A percentile compares a stretch with the other conserved stretches of the same genome.
Evolutionary conservation across 1,140 invertebrate species (phyloP).

Genomic region (Neelides sp.): DNA sequence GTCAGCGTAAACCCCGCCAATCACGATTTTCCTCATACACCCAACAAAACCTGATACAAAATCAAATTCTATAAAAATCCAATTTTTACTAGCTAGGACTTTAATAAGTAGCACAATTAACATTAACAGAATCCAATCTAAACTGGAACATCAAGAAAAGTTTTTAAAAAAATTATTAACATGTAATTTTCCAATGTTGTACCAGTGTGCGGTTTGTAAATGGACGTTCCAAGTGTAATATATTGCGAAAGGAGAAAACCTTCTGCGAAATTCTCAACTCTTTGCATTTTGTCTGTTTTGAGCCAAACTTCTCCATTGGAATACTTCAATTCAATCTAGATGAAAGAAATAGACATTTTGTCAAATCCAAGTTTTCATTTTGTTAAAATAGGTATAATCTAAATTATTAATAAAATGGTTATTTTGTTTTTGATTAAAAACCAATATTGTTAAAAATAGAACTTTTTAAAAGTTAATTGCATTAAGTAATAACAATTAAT

Average conservation of each 20-base stretch:
- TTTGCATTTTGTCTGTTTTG: slow-evolving; percentile 57
- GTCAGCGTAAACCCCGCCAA: slow-evolving; percentile 62
- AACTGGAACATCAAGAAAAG: no score
- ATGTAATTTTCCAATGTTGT: slow-evolving; percentile 1
- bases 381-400: no score
- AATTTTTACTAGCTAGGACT: not conserved
- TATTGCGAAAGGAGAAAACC: slow-evolving; percentile 39
- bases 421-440: no score
- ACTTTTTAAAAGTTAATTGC: no score
- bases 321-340: slow-evolving; percentile 57
- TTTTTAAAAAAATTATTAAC: not conserved
- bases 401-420: no score
- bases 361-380: no score
- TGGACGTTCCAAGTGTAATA: slow-evolving; percentile 28
- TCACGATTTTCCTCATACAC: slow-evolving; percentile 72
- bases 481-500: slow-evolving; percentile 11
- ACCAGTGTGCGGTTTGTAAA: slow-evolving; percentile 25
- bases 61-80: not conserved
- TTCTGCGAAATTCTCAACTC: slow-evolving; percentile 43
- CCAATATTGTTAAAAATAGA: no score
- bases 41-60: slow-evolving; percentile 57
- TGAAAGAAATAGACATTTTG: no score
- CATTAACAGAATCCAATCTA: no score
- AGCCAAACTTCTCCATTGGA: slow-evolving; percentile 56
- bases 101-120: not conserved